A percentile compares a stretch with the other conserved stretches of the same genome.
These are phyloP conservation scores for Anoplius nigerrimus DNA, from an alignment of 2,888 invertebrate species.

Conservation along the genomic window DNA sequence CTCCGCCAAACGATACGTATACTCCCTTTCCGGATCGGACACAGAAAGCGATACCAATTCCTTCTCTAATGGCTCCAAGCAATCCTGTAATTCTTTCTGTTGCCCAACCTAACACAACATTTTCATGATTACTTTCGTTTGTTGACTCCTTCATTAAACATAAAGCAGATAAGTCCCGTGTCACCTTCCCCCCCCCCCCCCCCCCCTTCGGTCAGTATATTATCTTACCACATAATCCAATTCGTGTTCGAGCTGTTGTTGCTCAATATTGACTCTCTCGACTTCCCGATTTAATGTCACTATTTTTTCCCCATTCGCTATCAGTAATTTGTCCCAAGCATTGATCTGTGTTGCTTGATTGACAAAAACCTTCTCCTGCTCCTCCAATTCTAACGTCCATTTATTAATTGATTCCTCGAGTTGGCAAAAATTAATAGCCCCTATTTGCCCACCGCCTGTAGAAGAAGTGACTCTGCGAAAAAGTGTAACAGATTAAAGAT, in stretches of 20 bases:
- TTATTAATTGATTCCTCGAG: conserved; percentile 95
- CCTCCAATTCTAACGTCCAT: conserved; percentile 94
- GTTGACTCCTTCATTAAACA: neutral
- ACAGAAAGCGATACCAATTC: conserved; percentile 82
- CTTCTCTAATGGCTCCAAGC: conserved; percentile 90
- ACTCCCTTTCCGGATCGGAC: conserved; percentile 91
- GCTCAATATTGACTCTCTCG: conserved; percentile 92
- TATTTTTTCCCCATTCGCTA: conserved; percentile 95
- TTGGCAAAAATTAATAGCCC: conserved; percentile 86
- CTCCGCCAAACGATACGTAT: conserved; percentile 92
- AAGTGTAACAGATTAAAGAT: conserved; percentile 2
- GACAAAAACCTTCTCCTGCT: conserved; percentile 93
- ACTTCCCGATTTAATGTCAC: conserved; percentile 90
- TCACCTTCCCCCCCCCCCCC: no score
- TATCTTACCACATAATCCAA: conserved; percentile 86
- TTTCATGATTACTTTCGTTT: neutral
- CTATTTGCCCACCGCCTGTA: conserved; percentile 67
- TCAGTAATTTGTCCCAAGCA: conserved; percentile 94
- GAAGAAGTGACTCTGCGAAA: conserved; percentile 67
- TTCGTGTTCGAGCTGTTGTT: conserved; percentile 92
- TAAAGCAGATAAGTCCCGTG: no score
- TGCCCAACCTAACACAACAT: conserved; percentile 80
- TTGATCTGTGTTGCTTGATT: conserved; percentile 97
- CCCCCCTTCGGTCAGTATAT: neutral
- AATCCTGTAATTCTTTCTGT: conserved; percentile 93